Evolutionary conservation across 2,113 vertebrate genomes (phyloP), one percentile per base, ranked within the genome.

Genomic region (Takifugu bimaculatus): DNA sequence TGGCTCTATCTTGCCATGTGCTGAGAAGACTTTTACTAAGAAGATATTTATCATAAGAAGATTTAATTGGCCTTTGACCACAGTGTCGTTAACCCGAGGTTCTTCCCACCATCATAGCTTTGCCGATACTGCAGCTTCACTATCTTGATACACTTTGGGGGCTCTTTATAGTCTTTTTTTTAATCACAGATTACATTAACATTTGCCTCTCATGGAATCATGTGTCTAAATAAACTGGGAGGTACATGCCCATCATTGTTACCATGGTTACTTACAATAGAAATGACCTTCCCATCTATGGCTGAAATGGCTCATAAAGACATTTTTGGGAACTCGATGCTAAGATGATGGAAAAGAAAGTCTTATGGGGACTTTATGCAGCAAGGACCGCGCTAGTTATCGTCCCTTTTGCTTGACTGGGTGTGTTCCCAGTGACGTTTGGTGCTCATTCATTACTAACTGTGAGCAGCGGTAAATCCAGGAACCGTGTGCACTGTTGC

Each of bases 101-200:
- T 74, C 77, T 57, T 14, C 81, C 75, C 79, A 72, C 77, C 48
- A n/a, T 43, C 39, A 13, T 73, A 63, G 50, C 54, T 52, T 55
- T 64, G 65, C 68, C 67, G 65, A 55, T 65, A 60, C 74, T 76
- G 42, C 71, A 72, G 50, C 42, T 66, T 55, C 15, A 61, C 28
- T 45, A 25, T 68, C 27, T 50, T 15, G 11, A 47, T 10, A 13
- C 48, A 5, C n/a, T 13, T 59, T 28, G 20, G 9, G 43, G 13
- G 62, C 45, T 55, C 47, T 43, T 55, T 49, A 60, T 62, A 44
- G 14, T 63, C 63, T 62, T n/a, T 52, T 11, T 29, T 25, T 26
- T 20, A 20, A 20, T 49, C 42, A 50, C 20, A 51, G 13, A 42
- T 54, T 32, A 11, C 12, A 35, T 65, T 42, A 28, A 4, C 15